Evolutionary conservation across 2,888 invertebrate genomes (phyloP).

Genomic region (Tetranychus truncatus): DNA sequence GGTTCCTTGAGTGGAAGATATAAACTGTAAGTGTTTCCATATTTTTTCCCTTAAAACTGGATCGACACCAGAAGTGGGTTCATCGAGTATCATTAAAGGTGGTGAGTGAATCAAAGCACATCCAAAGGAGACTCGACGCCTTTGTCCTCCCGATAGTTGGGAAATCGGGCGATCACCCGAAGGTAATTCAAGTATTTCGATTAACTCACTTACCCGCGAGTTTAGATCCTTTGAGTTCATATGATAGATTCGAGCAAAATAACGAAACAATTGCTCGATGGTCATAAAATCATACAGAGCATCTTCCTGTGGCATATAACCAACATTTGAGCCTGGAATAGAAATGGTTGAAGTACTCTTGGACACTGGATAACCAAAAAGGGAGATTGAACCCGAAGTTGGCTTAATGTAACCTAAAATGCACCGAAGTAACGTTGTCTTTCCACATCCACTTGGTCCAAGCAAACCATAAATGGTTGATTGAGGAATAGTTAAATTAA

Average conservation of each 20-base stretch:
- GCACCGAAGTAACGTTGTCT: neutral
- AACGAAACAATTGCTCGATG: conserved; percentile 15
- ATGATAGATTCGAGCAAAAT: conserved; percentile 16
- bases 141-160: conserved; percentile 20
- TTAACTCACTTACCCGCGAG: conserved; percentile 4
- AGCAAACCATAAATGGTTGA: neutral
- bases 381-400: neutral
- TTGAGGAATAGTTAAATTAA: neutral
- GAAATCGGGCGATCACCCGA: neutral
- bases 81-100: conserved; percentile 7
- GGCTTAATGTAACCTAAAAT: neutral
- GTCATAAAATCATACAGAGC: conserved; percentile 18
- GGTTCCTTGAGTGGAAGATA: conserved; percentile 9
- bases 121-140: conserved; percentile 19
- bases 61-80: conserved; percentile 21
- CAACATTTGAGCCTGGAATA: conserved; percentile 16
- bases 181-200: conserved; percentile 16
- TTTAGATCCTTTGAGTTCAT: neutral
- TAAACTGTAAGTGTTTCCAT: conserved; percentile 15
- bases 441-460: conserved; percentile 4
- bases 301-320: conserved; percentile 22
- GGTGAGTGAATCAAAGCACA: conserved; percentile 19
- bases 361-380: neutral
- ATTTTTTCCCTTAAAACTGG: conserved; percentile 16
- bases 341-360: neutral